Conservation (phyloP, 2,888 invertebrate genomes). For the Rhynchonema sp. region DNA sequence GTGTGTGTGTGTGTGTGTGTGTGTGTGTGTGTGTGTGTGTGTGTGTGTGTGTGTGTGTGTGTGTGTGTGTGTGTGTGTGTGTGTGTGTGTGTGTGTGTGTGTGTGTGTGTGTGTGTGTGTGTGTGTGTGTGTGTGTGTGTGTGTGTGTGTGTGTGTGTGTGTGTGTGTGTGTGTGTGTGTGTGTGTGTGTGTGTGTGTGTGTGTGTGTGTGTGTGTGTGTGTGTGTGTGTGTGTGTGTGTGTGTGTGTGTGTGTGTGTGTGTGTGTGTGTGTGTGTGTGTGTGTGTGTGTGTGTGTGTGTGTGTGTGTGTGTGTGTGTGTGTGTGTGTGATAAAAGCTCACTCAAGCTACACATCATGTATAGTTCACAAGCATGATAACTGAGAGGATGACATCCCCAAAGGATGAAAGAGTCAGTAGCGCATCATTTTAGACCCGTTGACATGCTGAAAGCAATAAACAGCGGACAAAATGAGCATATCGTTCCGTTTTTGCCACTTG, state of each 20-base stretch:
- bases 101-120: neutral
- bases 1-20: neutral
- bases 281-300: neutral
- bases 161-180: neutral
- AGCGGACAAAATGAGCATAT: no score
- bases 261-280: neutral
- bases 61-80: neutral
- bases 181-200: neutral
- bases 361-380: no score
- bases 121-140: neutral
- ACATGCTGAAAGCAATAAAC: no score
- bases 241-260: neutral
- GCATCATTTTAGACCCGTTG: no score
- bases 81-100: neutral
- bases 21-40: neutral
- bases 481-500: no score
- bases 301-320: neutral
- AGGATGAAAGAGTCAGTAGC: no score
- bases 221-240: neutral
- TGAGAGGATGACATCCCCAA: no score
- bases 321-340: neutral
- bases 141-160: neutral
- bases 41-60: neutral
- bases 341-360: no score
- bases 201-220: neutral